Conservation (phyloP, 2,888 invertebrate genomes). For the Ferdinandea cuprea region DNA sequence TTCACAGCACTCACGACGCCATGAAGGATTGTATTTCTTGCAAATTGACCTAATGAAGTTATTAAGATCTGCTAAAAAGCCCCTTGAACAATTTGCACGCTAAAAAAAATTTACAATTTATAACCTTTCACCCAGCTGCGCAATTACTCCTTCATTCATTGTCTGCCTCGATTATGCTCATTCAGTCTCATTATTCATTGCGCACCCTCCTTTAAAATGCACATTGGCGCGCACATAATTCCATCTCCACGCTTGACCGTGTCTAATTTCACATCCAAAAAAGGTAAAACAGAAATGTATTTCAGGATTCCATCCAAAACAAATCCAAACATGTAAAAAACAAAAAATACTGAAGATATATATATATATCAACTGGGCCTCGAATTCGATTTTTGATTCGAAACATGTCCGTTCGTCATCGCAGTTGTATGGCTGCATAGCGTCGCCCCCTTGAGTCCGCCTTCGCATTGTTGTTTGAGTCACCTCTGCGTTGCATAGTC, state of each 20-base stretch:
- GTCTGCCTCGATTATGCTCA: constrained; percentile 35
- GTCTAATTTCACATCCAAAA: constrained; percentile 71
- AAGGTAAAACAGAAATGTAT: constrained; percentile 53
- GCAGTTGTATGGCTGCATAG: no score
- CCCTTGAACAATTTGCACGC: constrained; percentile 22
- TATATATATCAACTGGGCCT: constrained; percentile 11
- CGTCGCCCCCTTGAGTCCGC: constrained; percentile 17
- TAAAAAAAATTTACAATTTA: constrained; percentile 57
- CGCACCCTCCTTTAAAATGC: constrained; percentile 36
- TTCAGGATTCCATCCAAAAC: constrained; percentile 30
- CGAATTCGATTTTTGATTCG: constrained; percentile 52
- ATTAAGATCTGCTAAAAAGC: constrained; percentile 43
- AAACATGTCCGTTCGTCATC: constrained; percentile 49
- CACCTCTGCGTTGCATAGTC: constrained; percentile 27
- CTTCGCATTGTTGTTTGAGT: constrained; percentile 13
- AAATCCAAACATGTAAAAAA: constrained; percentile 14
- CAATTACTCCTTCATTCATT: constrained; percentile 55
- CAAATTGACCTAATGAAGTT: constrained; percentile 59
- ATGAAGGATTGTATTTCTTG: constrained; percentile 3
- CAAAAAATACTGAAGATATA: neutral
- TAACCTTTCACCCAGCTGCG: constrained; percentile 64
- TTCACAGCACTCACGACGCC: constrained; percentile 16
- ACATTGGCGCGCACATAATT: constrained; percentile 29
- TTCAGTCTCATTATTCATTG: constrained; percentile 54
- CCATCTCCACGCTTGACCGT: constrained; percentile 60